A percentile compares a stretch with the other conserved stretches of the same genome.
These are phyloP conservation scores for Ptychobarbus kaznakovi DNA, from an alignment of 2,797 vertebrate genomes.

Conservation along the genomic window DNA sequence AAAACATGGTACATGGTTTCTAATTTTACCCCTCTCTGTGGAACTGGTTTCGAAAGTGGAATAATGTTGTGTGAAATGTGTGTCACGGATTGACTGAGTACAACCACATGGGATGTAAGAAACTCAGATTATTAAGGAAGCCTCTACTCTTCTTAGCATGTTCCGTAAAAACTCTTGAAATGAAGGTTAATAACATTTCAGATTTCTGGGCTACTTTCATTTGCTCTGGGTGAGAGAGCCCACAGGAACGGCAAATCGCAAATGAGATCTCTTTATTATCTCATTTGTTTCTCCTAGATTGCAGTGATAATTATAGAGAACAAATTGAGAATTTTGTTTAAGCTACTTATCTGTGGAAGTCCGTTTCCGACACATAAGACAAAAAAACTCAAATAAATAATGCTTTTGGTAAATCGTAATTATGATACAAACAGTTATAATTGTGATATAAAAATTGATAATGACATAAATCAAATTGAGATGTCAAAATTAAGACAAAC, in stretches of 20 bases:
- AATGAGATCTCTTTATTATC: constrained; percentile 30
- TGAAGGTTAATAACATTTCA: constrained; percentile 34
- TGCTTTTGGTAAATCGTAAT: background rate
- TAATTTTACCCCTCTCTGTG: constrained; percentile 49
- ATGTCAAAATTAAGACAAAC: background rate
- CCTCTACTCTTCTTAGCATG: background rate
- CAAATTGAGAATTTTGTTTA: background rate
- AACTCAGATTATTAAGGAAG: constrained; percentile 39
- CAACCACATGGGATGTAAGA: constrained; percentile 7
- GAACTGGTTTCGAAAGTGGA: constrained; percentile 38
- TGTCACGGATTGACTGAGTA: constrained; percentile 28
- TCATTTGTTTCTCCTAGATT: constrained; percentile 30
- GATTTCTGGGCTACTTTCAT: constrained; percentile 24
- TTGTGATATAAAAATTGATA: background rate
- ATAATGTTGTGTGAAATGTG: constrained; percentile 42
- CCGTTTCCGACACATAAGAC: background rate
- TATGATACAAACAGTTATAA: background rate
- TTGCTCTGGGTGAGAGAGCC: constrained; percentile 13
- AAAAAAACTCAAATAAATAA: background rate
- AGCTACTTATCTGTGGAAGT: background rate
- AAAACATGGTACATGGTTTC: constrained; percentile 47
- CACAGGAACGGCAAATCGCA: constrained; percentile 1
- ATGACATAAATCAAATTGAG: background rate
- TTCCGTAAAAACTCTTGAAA: constrained; percentile 35
- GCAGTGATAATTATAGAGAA: background rate